Evolutionary conservation across 2,113 vertebrate species (phyloP), one percentile per base, ranked within the genome.

Genomic region (Micromys minutus): DNA sequence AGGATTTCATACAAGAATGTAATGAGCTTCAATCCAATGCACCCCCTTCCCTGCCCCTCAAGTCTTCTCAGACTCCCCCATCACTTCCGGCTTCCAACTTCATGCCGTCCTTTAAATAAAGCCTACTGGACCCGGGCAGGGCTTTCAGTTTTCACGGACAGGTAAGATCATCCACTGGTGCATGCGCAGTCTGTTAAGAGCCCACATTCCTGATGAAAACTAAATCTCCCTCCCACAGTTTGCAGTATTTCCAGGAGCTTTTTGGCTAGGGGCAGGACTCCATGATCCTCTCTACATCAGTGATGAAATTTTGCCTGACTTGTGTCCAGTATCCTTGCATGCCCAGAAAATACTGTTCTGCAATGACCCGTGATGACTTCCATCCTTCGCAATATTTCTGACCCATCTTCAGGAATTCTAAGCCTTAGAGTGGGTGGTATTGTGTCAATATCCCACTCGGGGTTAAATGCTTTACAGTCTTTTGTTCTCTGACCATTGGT

Each of bases 141-240:
- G 10, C 55, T 36, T 19, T 29, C 26, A 22, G 39, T 34, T 80
- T 55, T 12, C 26, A 31, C 10, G 17, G 59, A 59, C 21, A 31
- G 5, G 4, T 63, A 45, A 19, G 26, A 34, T 42, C 61, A 31
- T 29, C 16, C 39, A 45, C 8, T 22, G 17, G 29, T 7, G 47
- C 9, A 47, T 7, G 16, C 10, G 19, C 16, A 67, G 61, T 22
- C 61, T 65, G 29, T 45, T 39, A 47, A 15, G 59, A 45, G 15
- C 9, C 39, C 29, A 45, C 59, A 34, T 47, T 4, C 29, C 29
- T 47, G 17, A 47, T 3, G 42, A 65, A 85, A 65, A 65, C 5
- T 0, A 8, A 36, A 10, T 65, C 8, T 45, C 39, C 39, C 8
- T 19, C 2, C 16, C 15, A 16, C 2, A 4, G 22, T 47, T 63